Percentiles rank a stretch among this genome's conserved stretches.
phyloP scores from a whole-genome alignment of 2,797 vertebrate genomes.

The Poeciliopsis turneri region DNA sequence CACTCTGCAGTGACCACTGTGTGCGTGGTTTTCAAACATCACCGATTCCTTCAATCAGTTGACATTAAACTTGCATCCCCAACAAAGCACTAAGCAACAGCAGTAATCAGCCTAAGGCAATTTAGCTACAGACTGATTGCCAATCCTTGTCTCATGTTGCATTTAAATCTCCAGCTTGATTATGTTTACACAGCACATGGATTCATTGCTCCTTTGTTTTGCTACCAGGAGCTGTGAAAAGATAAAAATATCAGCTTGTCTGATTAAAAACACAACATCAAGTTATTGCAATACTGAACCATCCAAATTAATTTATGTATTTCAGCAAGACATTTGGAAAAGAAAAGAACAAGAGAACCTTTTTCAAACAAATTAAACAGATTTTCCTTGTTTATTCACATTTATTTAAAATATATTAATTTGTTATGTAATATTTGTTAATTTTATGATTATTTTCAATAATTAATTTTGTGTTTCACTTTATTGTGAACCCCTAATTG shows the following conservation, averaged over 20 bases:
- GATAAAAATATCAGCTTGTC: slow-evolving; percentile 31
- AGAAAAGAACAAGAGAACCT: background rate
- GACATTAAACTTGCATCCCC: slow-evolving; percentile 15
- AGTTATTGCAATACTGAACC: slow-evolving; percentile 2
- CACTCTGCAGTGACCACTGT: slow-evolving; percentile 17
- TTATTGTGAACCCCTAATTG: too few species aligned
- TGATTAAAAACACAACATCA: background rate
- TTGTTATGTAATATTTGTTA: background rate
- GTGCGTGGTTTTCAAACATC: slow-evolving; percentile 28
- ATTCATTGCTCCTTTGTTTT: slow-evolving; percentile 33
- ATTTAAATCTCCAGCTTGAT: slow-evolving; percentile 24
- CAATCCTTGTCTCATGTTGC: slow-evolving; percentile 9
- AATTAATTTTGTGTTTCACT: background rate
- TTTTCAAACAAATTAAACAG: background rate
- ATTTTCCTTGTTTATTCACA: background rate
- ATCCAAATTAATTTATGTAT: background rate
- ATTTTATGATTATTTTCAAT: background rate
- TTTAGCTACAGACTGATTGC: slow-evolving; percentile 33
- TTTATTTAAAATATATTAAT: background rate
- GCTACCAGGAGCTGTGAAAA: slow-evolving; percentile 18
- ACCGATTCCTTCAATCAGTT: slow-evolving; percentile 13
- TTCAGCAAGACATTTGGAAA: background rate
- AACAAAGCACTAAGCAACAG: slow-evolving; percentile 27
- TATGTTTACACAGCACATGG: slow-evolving; percentile 9
- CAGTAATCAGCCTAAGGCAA: slow-evolving; percentile 9